Evolutionary conservation across 2,888 invertebrate genomes (phyloP).

Genomic region (Lysandra coridon): DNA sequence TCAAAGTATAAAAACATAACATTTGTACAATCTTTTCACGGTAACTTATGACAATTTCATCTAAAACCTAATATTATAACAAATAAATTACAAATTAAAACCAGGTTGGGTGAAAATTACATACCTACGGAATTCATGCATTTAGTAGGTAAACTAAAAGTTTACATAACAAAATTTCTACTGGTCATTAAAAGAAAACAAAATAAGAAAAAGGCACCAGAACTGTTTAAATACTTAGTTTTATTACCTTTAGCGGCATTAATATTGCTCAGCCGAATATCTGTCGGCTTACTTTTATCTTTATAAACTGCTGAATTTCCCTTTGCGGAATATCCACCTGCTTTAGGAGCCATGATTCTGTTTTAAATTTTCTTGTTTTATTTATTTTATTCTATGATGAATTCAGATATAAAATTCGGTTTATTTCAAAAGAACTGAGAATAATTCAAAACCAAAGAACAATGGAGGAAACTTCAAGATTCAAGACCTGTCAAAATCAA

Average conservation of each 20-base stretch:
- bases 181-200: background rate
- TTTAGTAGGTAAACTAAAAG: background rate
- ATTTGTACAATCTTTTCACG: background rate
- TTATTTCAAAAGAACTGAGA: background rate
- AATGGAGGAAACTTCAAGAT: conserved; percentile 9
- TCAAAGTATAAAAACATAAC: background rate
- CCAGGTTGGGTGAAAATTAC: background rate
- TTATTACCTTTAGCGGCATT: conserved; percentile 96
- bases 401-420: conserved; percentile 19
- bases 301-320: conserved; percentile 85
- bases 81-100: background rate
- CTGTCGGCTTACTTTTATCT: conserved; percentile 96
- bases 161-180: background rate
- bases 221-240: conserved; percentile 33
- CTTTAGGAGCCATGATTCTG: conserved; percentile 69
- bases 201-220: conserved; percentile 5
- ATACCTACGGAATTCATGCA: background rate
- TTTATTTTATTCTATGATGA: conserved; percentile 28
- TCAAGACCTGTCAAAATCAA: background rate
- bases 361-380: conserved; percentile 31
- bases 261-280: conserved; percentile 97
- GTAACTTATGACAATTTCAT: background rate
- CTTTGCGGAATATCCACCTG: conserved; percentile 71
- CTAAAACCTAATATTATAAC: background rate
- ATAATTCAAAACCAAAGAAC: background rate